Conservation (phyloP, 2,113 vertebrate genomes). For the Salvelinus sp. region DNA sequence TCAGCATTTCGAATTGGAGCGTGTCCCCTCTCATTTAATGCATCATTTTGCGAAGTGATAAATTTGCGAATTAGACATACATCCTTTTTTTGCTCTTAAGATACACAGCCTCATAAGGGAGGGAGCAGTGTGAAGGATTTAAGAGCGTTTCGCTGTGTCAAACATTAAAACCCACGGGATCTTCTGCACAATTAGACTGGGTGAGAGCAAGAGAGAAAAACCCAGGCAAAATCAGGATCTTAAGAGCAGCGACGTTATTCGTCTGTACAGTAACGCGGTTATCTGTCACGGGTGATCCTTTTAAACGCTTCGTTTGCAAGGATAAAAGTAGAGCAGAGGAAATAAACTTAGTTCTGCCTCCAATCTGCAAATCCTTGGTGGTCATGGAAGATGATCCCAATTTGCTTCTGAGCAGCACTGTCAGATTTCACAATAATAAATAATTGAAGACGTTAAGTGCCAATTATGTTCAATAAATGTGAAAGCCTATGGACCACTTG, state of each 20-base stretch:
- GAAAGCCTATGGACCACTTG: conserved; percentile 52
- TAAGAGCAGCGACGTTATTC: conserved; percentile 75
- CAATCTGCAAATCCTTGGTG: conserved; percentile 83
- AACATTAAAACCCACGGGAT: conserved; percentile 81
- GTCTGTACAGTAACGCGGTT: conserved; percentile 74
- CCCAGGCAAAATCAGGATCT: conserved; percentile 74
- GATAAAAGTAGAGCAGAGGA: conserved; percentile 80
- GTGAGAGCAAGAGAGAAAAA: conserved; percentile 64
- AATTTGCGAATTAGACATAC: conserved; percentile 83
- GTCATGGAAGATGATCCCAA: conserved; percentile 84
- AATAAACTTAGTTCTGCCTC: conserved; percentile 84
- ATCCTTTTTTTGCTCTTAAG: conserved; percentile 77
- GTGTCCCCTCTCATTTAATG: conserved; percentile 81
- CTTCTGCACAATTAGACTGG: conserved; percentile 78
- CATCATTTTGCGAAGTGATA: conserved; percentile 80
- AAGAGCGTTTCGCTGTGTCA: conserved; percentile 81
- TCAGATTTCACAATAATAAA: conserved; percentile 83
- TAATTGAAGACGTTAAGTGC: conserved; percentile 80
- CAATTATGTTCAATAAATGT: conserved; percentile 80
- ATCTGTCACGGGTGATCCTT: conserved; percentile 81
- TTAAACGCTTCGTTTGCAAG: conserved; percentile 82
- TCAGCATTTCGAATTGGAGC: conserved; percentile 81
- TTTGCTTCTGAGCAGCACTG: conserved; percentile 80
- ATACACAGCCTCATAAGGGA: conserved; percentile 71
- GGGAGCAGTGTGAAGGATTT: conserved; percentile 74